Evolutionary conservation across 1,140 invertebrate species (phyloP).

Genomic region (Drosophila guanche): DNA sequence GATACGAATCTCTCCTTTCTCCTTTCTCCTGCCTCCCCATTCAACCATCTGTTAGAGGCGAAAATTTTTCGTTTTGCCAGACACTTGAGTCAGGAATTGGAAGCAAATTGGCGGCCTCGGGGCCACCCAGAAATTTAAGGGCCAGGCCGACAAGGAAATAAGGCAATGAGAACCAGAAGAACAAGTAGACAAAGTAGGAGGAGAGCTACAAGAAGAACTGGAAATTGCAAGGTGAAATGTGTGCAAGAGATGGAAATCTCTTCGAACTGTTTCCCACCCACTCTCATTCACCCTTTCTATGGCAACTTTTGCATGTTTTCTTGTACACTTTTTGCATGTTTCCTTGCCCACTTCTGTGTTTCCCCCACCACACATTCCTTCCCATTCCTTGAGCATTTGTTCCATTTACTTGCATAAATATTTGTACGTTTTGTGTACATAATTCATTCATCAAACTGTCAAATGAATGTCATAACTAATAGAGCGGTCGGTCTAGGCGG

Average conservation of each 20-base stretch:
- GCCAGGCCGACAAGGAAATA: constrained; percentile 29
- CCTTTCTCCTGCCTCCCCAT: constrained; percentile 23
- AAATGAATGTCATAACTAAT: constrained; percentile 63
- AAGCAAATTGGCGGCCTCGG: constrained; percentile 71
- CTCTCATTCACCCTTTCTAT: neutral
- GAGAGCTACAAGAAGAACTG: constrained; percentile 30
- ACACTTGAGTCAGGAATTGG: constrained; percentile 72
- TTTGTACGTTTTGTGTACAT: constrained; percentile 43
- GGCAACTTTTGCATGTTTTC: constrained; percentile 35
- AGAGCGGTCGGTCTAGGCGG: constrained; percentile 1
- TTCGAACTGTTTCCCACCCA: constrained; percentile 5
- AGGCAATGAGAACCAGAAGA: constrained; percentile 15
- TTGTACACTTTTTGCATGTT: constrained; percentile 30
- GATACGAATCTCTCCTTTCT: constrained; percentile 66
- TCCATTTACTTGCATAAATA: constrained; percentile 44
- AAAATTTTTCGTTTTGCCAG: constrained; percentile 50
- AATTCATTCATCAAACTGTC: constrained; percentile 67
- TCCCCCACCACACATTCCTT: neutral
- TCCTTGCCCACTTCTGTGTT: constrained; percentile 26
- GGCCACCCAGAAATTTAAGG: constrained; percentile 56
- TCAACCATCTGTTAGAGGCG: constrained; percentile 5
- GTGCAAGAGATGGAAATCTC: constrained; percentile 42
- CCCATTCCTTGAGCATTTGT: constrained; percentile 5
- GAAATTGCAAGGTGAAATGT: constrained; percentile 42
- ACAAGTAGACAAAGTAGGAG: constrained; percentile 18